Evolutionary conservation across 2,888 invertebrate genomes (phyloP).

Genomic region (Dorcus hopei): DNA sequence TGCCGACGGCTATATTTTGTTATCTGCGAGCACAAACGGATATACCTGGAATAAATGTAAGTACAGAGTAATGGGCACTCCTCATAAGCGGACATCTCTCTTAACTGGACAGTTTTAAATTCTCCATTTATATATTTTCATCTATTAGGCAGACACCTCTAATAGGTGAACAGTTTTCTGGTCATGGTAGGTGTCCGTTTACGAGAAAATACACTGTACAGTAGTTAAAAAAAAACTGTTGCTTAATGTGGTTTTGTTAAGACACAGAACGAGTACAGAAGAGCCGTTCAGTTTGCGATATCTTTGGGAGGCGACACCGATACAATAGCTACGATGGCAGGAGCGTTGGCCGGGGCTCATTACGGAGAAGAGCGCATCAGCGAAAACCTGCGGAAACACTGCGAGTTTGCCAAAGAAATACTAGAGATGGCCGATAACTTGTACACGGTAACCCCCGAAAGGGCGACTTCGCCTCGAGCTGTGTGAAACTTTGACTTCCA

Average conservation of each 20-base stretch:
- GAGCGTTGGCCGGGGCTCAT: slow-evolving; percentile 66
- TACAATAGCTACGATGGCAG: slow-evolving; percentile 74
- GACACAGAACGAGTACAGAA: slow-evolving; percentile 58
- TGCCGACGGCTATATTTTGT: slow-evolving; percentile 70
- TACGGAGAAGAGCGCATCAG: slow-evolving; percentile 59
- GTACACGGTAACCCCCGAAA: slow-evolving; percentile 5
- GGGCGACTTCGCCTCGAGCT: background rate
- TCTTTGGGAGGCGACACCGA: slow-evolving; percentile 75
- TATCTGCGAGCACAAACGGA: slow-evolving; percentile 58
- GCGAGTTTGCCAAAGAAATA: slow-evolving; percentile 58
- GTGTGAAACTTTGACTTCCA: background rate
- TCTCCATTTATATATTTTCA: no score
- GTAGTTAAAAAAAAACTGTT: background rate
- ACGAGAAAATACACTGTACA: no score
- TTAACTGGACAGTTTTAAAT: no score
- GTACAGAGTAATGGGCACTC: background rate
- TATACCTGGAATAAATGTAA: slow-evolving; percentile 52
- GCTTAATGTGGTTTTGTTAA: slow-evolving; percentile 33
- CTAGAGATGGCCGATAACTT: slow-evolving; percentile 55
- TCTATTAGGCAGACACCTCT: no score
- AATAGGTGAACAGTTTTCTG: no score
- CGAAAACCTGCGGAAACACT: slow-evolving; percentile 54
- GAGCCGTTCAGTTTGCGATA: slow-evolving; percentile 67
- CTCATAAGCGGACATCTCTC: no score
- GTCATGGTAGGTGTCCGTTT: no score